Evolutionary conservation across 2,113 vertebrate genomes (phyloP), one percentile per base, ranked within the genome.

Genomic region (Camarhynchus parvulus): DNA sequence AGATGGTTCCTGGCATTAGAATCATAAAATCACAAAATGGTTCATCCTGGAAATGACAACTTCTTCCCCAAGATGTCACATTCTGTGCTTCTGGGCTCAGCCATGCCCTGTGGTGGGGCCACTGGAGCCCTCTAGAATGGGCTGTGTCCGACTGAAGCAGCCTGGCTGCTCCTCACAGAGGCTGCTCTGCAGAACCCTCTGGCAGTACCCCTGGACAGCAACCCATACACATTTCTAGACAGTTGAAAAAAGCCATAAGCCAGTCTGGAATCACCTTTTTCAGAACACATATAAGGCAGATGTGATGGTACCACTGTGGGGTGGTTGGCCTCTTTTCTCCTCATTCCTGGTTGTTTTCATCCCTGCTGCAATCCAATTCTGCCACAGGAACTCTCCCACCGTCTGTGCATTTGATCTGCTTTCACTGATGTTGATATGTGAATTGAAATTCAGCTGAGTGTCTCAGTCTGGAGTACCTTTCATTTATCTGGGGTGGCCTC

Each of bases 61-160:
- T 61, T 78, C 68, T 33, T 7, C 31, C 14, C 39, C 33, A 33
- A 23, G 64, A 19, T 53, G 46, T 61, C 19, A 19, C 18, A 25
- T 5, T 15, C 55, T 18, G 46, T 46, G 37, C 11, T 44, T 44
- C 27, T 87, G 53, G 46, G 15, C 27, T 69, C 11, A 22, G 46
- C 53, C 46, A 8, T 33, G 33, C 11, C 27, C 46, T 28, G 18
- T 69, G 73, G 7, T 28, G 46, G 55, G 73, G 46, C 11, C 3
- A 0, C 5, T 56, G 22, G 22, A 75, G 3, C 37, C 2, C 6
- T 7, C 25, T 47, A 61, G 47, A 49, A 28, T 10, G 1, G 4
- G 17, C 58, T 80, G 55, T 58, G 62, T 61, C 24, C 0, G 0
- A 17, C 17, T 0, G 2, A 70, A 12, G 30, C 73, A 75, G 56